Evolutionary conservation across 1,140 invertebrate genomes (phyloP), one percentile per base, ranked within the genome.

Genomic region (Saccostrea glomerata): DNA sequence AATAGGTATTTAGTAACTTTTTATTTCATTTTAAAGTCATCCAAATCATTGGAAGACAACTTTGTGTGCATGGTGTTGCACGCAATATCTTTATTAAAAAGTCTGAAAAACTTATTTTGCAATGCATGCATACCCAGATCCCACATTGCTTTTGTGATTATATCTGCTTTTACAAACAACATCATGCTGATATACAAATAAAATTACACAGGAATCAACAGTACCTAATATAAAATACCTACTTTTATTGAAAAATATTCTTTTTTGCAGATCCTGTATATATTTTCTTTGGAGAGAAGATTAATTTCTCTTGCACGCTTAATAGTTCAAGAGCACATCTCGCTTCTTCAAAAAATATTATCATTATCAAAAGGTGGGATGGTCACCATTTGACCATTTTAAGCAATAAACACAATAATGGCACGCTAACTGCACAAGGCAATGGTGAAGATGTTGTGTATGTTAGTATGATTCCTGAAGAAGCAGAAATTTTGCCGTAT

Each of bases 221-320:
- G 9, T 47, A 7, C 47, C 47, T 47, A 47, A 47, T 3, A 9
- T 47, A 47, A 47, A 47, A 47, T 47, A 5, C 47, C 9, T 47
- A 47, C 9, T 47, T 47, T 47, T 2, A 6, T 47, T 47, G 2
- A 47, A 7, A 47, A 63, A 63, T 63, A 63, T 63, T 77, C 30
- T 36, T 77, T 30, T 77, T 77, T 77, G 70, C 25, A 77, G 70
- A 77, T 77, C 70, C 70, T 36, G 15, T 77, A 13, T 77, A 77
- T 36, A 77, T 36, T 15, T 77, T 77, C 70, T 77, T 77, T 17
- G 70, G 70, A 36, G 70, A 77, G 13, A 23, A 77, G 70, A 77
- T 36, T 30, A 77, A 77, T 77, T 17, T 77, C 23, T 30, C 70
- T 77, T 77, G 70, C 70, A 77, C 70, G 25, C 70, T 77, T 77